Base-by-base conservation (phyloP, 2,888 invertebrate genomes). In the Nomada ferruginata region DNA sequence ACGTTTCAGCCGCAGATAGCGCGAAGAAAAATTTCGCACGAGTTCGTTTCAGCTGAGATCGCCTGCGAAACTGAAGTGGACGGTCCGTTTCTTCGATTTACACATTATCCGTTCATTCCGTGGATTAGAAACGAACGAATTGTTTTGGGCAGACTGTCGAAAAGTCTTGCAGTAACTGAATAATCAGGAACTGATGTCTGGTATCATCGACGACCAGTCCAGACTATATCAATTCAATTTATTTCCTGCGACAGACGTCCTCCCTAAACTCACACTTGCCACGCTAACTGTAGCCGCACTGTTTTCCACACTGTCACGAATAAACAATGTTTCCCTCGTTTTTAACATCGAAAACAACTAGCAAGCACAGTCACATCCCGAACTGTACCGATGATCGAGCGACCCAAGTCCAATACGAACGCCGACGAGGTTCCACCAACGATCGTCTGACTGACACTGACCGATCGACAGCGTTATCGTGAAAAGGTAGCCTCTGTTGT, bases 401-500 rank as follows among this genome's bases (percentile, higher is more conserved):
- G 52, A 52, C n/a, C 20, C 4, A 44, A n/a, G 18, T 13, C 20
- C 36, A 29, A 47, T 13, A 36, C 64, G 36, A 23, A 23, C n/a
- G 13, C 47, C 4, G 0, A 7, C 66, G 79, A 71, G 4, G 52
- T 61, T 66, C 1, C 66, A 61, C 11, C 61, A 42, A 52, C 71
- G 44, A 52, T 57, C 55, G 72, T 50, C 50, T 29, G 72, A 7
- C 29, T 7, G 63, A 55, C 29, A 80, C 79, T 80, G 72, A 52
- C 53, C 36, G 44, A 63, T 29, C 52, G 26, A 1, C 55, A 42
- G 50, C 57, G 71, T 36, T 63, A 52, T 63, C 57, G 61, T 0
- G 47, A 1, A 68, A 79, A 80, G 78, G 79, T 80, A 78, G 55
- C 47, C 36, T 29, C 53, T 53, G 47, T 60, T 23, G 36, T 44